These are phyloP conservation scores for Anseranas semipalmata DNA, from an alignment of 2,113 vertebrate species.

Conservation along the genomic window DNA sequence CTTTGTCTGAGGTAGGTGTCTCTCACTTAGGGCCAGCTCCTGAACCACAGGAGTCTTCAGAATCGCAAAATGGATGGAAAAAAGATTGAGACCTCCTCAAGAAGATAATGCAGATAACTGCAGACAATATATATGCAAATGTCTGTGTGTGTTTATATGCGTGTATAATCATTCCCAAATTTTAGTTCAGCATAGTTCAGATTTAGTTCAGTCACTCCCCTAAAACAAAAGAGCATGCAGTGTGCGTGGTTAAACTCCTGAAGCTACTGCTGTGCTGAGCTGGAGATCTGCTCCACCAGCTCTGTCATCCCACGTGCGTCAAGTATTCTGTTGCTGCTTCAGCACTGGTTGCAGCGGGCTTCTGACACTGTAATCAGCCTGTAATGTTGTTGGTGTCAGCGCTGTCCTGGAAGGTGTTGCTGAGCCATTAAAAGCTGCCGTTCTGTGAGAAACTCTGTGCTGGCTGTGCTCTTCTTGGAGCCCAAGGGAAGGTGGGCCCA, in stretches of 20 bases:
- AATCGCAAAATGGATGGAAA: not conserved
- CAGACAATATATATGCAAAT: not conserved
- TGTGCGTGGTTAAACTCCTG: not conserved
- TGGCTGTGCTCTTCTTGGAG: not conserved
- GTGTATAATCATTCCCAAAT: not conserved
- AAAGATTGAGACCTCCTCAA: not conserved
- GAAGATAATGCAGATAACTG: rapidly evolving
- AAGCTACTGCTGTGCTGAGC: not conserved
- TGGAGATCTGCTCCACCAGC: not conserved
- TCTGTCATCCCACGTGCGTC: rapidly evolving
- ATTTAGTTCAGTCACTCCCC: not conserved
- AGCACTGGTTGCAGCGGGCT: not conserved
- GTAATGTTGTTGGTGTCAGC: not conserved
- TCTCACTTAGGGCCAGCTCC: not conserved
- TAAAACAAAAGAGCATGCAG: not conserved
- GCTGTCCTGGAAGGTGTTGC: not conserved
- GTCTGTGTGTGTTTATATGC: not conserved
- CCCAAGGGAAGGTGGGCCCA: not conserved
- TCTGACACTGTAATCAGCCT: not conserved
- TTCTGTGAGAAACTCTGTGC: not conserved
- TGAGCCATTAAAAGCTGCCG: not conserved
- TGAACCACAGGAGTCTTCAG: not conserved
- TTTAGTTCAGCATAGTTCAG: not conserved
- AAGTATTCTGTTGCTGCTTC: not conserved
- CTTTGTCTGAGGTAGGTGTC: not conserved